A percentile compares a stretch with the other conserved stretches of the same genome.
Conservation (phyloP, 1,140 invertebrate genomes). For the Saxidomus purpurata region DNA sequence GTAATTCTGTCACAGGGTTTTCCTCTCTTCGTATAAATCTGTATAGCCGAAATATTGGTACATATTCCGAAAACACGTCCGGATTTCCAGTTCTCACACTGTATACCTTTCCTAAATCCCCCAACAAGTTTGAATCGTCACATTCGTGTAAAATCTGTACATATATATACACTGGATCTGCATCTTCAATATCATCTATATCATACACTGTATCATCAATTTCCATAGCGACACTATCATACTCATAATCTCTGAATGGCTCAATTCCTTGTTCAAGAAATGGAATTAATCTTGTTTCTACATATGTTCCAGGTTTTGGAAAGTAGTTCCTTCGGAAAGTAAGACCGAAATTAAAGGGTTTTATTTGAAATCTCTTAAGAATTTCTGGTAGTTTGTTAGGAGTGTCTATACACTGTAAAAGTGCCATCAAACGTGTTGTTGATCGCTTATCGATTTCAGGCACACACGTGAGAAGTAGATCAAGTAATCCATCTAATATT, state of each 20-base stretch:
- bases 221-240: slow-evolving; percentile 77
- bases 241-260: slow-evolving; percentile 62
- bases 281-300: slow-evolving; percentile 30
- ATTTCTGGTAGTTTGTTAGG: slow-evolving; percentile 13
- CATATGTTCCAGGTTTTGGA: slow-evolving; percentile 58
- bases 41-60: slow-evolving; percentile 74
- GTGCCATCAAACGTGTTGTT: background rate
- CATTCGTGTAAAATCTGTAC: background rate
- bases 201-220: slow-evolving; percentile 68
- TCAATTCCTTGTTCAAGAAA: slow-evolving; percentile 54
- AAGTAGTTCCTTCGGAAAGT: background rate
- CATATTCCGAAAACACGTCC: slow-evolving; percentile 32
- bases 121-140: background rate
- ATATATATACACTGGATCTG: background rate
- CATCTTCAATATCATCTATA: background rate
- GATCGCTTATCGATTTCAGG: background rate
- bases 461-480: background rate
- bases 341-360: background rate
- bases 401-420: background rate
- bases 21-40: slow-evolving; percentile 67
- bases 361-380: slow-evolving; percentile 1
- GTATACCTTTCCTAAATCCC: slow-evolving; percentile 1
- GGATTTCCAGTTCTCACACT: background rate
- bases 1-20: background rate
- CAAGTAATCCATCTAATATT: background rate